These are phyloP conservation scores for Calliopum simillimum DNA, from an alignment of 2,888 invertebrate species.

Conservation along the genomic window DNA sequence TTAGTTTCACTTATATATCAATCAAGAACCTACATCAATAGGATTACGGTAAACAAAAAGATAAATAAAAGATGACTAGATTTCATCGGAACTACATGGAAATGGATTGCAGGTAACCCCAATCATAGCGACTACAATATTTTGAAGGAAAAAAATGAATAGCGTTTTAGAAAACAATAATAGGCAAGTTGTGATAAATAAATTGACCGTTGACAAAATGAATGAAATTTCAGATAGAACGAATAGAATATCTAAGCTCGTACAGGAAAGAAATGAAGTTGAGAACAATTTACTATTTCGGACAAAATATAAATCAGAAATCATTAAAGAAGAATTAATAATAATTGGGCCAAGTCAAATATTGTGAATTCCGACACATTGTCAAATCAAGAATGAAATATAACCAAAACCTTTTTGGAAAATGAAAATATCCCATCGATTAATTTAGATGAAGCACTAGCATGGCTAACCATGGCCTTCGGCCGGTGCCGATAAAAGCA, in stretches of 20 bases:
- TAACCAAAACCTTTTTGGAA: too few relatives aligned
- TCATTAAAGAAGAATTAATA: not conserved
- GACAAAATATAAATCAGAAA: not conserved
- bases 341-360: not conserved
- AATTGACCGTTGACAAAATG: not conserved
- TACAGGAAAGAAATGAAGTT: not conserved
- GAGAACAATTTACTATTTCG: not conserved
- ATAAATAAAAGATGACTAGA: not conserved
- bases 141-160: not conserved
- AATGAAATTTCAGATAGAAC: not conserved
- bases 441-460: too few relatives aligned
- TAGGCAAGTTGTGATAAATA: not conserved
- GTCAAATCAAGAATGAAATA: too few relatives aligned
- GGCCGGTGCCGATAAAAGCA: too few relatives aligned
- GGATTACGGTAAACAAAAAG: not conserved
- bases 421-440: too few relatives aligned
- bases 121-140: not conserved
- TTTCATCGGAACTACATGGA: not conserved
- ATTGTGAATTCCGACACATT: too few relatives aligned
- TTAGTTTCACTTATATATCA: not conserved
- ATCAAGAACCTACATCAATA: not conserved
- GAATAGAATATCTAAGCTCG: not conserved
- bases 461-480: too few relatives aligned
- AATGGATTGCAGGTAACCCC: not conserved
- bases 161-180: not conserved